A percentile compares a stretch with the other conserved stretches of the same genome.
Conservation (phyloP, 2,113 vertebrate genomes). For the Alethe castanea region DNA sequence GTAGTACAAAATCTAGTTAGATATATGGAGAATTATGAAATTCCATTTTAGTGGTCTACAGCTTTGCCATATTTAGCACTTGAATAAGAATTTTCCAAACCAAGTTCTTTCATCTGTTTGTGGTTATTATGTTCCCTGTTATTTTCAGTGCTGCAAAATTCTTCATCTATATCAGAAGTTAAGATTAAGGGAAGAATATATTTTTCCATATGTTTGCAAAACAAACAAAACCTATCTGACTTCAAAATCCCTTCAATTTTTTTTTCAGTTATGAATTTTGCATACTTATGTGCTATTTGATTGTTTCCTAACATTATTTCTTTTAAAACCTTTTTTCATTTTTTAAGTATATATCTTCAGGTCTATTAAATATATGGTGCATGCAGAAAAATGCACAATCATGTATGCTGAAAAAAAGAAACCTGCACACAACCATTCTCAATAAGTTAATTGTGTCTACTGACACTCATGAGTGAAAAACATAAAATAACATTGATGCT, state of each 20-base stretch:
- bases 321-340: background rate
- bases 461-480: background rate
- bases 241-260: background rate
- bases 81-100: background rate
- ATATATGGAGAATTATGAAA: background rate
- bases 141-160: background rate
- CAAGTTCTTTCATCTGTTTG: background rate
- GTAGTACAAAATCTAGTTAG: background rate
- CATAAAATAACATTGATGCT: background rate
- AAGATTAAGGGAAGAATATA: background rate
- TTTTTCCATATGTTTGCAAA: background rate
- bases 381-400: background rate
- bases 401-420: background rate
- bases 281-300: background rate
- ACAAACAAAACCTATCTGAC: background rate
- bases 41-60: background rate
- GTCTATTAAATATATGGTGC: background rate
- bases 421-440: background rate
- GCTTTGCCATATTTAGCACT: background rate
- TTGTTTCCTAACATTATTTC: background rate
- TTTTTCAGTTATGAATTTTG: background rate
- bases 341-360: background rate
- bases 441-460: background rate
- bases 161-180: background rate
- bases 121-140: background rate